phyloP scores from a whole-genome alignment of 2,888 invertebrate species.

The Diabrotica balteata region DNA sequence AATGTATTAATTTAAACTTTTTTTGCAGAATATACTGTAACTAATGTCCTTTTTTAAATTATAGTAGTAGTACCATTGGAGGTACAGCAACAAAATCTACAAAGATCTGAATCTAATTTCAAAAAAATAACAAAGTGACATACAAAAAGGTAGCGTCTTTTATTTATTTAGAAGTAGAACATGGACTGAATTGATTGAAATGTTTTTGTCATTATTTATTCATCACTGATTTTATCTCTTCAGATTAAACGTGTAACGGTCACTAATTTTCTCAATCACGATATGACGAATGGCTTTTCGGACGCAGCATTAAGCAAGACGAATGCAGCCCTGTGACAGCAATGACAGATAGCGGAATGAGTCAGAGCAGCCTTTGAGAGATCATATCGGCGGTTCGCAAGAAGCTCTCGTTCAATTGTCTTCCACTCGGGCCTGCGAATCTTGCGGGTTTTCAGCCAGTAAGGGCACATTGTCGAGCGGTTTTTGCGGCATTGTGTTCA shows the following conservation, averaged over 20 bases:
- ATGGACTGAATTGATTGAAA: no score
- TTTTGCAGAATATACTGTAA: no score
- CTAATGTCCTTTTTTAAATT: no score
- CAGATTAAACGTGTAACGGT: slow-evolving; percentile 10
- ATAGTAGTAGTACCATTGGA: no score
- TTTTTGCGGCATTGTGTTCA: slow-evolving; percentile 15
- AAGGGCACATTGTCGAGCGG: slow-evolving; percentile 13
- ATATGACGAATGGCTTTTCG: slow-evolving; percentile 23
- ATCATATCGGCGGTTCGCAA: slow-evolving; percentile 18
- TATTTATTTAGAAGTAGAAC: no score
- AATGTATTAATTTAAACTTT: no score
- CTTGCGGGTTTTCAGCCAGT: slow-evolving; percentile 15
- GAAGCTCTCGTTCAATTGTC: slow-evolving; percentile 16
- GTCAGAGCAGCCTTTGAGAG: slow-evolving; percentile 18
- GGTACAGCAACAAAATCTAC: no score
- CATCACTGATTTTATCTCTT: neutral
- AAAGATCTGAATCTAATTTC: no score
- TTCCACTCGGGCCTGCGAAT: slow-evolving; percentile 4
- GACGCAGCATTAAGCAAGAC: neutral
- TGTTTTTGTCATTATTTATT: no score
- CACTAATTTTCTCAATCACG: slow-evolving; percentile 17
- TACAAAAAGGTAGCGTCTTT: no score
- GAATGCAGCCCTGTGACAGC: slow-evolving; percentile 15
- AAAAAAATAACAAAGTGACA: no score
- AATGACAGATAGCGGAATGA: slow-evolving; percentile 16